A percentile compares a stretch with the other conserved stretches of the same genome.
Evolutionary conservation across 1,140 invertebrate species (phyloP).

Genomic region (Probaryconus sp.): DNA sequence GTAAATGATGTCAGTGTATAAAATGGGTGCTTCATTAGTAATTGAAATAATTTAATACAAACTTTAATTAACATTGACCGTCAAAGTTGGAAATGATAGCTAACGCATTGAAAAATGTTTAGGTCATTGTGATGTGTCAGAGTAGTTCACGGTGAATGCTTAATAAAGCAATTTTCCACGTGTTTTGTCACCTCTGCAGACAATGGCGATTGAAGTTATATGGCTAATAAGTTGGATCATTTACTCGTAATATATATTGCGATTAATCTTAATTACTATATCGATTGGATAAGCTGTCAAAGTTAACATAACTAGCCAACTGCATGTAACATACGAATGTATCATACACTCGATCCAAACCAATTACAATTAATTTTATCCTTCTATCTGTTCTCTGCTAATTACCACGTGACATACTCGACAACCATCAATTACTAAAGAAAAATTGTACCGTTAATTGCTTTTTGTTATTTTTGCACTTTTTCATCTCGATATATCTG

Average conservation of each 20-base stretch:
- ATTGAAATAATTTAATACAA: too few species aligned
- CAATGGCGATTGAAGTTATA: neutral
- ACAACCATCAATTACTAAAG: slow-evolving; percentile 19
- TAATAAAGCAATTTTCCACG: too few species aligned
- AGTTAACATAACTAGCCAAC: neutral
- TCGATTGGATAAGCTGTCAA: slow-evolving; percentile 1
- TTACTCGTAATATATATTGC: neutral
- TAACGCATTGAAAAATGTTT: slow-evolving; percentile 5
- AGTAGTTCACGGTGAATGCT: slow-evolving; percentile 1
- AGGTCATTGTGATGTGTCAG: slow-evolving; percentile 24
- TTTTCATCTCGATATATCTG: too few species aligned
- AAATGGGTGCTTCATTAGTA: too few species aligned
- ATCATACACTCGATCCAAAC: slow-evolving; percentile 14
- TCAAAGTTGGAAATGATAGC: slow-evolving; percentile 1
- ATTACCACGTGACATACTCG: slow-evolving; percentile 25
- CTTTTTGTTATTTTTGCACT: too few species aligned
- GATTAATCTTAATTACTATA: slow-evolving; percentile 18
- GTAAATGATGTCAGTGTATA: too few species aligned
- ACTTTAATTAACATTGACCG: too few species aligned
- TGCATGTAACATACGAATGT: slow-evolving; percentile 4
- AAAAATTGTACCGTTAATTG: slow-evolving; percentile 37
- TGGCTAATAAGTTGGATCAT: too few species aligned
- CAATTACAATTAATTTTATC: slow-evolving; percentile 33
- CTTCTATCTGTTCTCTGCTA: slow-evolving; percentile 9
- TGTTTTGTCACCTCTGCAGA: too few species aligned